Percentiles rank a stretch among this genome's conserved stretches.
Evolutionary conservation across 2,113 vertebrate genomes (phyloP).

Genomic region (Trematomus loennbergii): DNA sequence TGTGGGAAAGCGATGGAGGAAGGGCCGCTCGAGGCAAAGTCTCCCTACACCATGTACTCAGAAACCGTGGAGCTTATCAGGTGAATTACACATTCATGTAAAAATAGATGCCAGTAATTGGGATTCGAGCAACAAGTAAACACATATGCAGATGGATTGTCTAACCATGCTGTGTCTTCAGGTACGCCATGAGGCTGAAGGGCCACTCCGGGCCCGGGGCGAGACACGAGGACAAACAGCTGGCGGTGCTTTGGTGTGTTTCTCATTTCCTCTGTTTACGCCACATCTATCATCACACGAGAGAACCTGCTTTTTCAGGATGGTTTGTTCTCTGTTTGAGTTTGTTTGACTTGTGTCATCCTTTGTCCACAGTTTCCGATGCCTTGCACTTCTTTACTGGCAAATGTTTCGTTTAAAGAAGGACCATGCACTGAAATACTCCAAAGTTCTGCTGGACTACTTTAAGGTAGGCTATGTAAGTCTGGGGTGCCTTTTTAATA

Average conservation of each 20-base stretch:
- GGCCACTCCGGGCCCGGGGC: conserved; percentile 92
- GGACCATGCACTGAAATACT: conserved; percentile 96
- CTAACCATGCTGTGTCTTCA: conserved; percentile 73
- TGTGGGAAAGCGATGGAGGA: conserved; percentile 99
- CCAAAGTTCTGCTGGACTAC: conserved; percentile 95
- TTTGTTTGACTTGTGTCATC: conserved; percentile 26
- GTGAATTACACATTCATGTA: conserved; percentile 73
- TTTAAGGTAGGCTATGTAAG: conserved; percentile 86
- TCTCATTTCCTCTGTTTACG: conserved; percentile 49
- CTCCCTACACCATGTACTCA: conserved; percentile 97
- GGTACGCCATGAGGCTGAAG: conserved; percentile 98
- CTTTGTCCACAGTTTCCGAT: conserved; percentile 88
- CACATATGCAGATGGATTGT: background rate
- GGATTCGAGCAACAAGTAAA: background rate
- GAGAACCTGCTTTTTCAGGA: conserved; percentile 30
- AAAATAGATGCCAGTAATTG: background rate
- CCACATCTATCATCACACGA: conserved; percentile 37
- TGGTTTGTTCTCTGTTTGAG: conserved; percentile 30
- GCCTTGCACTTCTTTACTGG: conserved; percentile 97
- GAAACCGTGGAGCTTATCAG: conserved; percentile 99
- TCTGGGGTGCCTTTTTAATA: too few species aligned
- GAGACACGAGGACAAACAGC: conserved; percentile 94
- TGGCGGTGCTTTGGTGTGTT: conserved; percentile 96
- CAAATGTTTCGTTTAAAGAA: conserved; percentile 98
- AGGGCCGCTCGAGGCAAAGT: conserved; percentile 96